A percentile compares a stretch with the other conserved stretches of the same genome.
Evolutionary conservation across 1,140 invertebrate species (phyloP).

Genomic region (Stegodyphus mimosarum): DNA sequence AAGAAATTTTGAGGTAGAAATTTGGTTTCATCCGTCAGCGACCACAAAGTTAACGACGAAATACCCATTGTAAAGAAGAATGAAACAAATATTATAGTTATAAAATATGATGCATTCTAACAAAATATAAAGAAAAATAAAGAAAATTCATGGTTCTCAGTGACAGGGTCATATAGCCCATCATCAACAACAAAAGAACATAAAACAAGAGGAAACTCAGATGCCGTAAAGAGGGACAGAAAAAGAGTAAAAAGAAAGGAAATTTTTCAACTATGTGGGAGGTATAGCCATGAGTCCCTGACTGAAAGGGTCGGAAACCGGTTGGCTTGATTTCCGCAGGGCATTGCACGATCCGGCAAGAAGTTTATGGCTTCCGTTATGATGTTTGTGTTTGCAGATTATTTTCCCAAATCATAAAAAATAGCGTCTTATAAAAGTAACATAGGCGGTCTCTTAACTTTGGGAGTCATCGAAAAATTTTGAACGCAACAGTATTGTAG

Average conservation of each 20-base stretch:
- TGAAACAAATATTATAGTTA: background rate
- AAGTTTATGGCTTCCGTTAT: background rate
- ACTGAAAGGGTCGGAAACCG: conserved; percentile 9
- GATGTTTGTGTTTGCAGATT: background rate
- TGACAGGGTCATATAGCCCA: conserved; percentile 20
- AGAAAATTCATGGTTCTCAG: conserved; percentile 26
- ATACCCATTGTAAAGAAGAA: background rate
- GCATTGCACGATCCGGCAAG: conserved; percentile 26
- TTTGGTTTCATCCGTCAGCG: too few species aligned
- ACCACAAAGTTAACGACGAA: too few species aligned
- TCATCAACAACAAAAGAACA: conserved; percentile 39
- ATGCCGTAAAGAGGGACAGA: conserved; percentile 14
- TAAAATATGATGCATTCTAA: background rate
- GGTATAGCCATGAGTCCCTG: background rate
- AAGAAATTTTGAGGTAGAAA: too few species aligned
- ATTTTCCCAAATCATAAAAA: background rate
- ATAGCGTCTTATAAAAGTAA: background rate
- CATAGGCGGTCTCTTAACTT: background rate
- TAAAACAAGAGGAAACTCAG: conserved; percentile 18
- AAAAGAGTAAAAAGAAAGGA: background rate
- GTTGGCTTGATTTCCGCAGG: conserved; percentile 36
- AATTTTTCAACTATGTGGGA: conserved; percentile 40
- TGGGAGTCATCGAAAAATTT: too few species aligned
- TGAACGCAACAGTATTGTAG: too few species aligned
- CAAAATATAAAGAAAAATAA: conserved; percentile 17